phyloP scores from a whole-genome alignment of 2,797 vertebrate species.

The Amphiprion clarkii region DNA sequence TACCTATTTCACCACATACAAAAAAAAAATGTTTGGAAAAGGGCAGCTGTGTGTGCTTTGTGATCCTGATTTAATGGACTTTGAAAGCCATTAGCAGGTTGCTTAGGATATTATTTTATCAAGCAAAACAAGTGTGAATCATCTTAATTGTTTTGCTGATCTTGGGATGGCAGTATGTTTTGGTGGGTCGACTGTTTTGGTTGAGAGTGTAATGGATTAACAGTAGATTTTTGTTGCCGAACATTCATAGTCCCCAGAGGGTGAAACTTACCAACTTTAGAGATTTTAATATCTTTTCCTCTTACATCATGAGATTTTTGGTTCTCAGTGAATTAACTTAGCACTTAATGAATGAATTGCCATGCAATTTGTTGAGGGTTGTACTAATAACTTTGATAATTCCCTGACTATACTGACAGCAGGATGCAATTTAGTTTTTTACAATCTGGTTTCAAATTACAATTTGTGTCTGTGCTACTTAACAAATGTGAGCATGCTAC shows the following conservation, averaged over 20 bases:
- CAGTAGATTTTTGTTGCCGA: neutral
- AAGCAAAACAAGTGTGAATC: neutral
- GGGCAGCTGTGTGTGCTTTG: conserved; percentile 40
- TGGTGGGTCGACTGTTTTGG: neutral
- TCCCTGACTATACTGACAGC: neutral
- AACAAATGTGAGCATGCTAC: neutral
- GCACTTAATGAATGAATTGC: too few species aligned
- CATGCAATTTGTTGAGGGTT: neutral
- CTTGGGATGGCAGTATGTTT: neutral
- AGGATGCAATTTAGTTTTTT: neutral
- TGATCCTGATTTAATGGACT: conserved; percentile 10
- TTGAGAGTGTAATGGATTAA: neutral
- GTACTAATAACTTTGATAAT: neutral
- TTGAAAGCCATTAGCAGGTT: conserved; percentile 8
- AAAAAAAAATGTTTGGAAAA: conserved; percentile 28
- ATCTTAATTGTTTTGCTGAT: neutral
- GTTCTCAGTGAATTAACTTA: conserved; percentile 1
- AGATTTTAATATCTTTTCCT: neutral
- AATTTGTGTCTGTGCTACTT: neutral
- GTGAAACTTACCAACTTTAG: neutral
- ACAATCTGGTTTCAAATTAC: neutral
- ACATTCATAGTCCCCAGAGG: neutral
- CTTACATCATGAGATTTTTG: neutral
- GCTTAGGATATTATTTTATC: conserved; percentile 20
- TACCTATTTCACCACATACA: conserved; percentile 26